These are phyloP conservation scores for Brienomyrus longianalis DNA, from an alignment of 2,113 vertebrate species.

Conservation along the genomic window DNA sequence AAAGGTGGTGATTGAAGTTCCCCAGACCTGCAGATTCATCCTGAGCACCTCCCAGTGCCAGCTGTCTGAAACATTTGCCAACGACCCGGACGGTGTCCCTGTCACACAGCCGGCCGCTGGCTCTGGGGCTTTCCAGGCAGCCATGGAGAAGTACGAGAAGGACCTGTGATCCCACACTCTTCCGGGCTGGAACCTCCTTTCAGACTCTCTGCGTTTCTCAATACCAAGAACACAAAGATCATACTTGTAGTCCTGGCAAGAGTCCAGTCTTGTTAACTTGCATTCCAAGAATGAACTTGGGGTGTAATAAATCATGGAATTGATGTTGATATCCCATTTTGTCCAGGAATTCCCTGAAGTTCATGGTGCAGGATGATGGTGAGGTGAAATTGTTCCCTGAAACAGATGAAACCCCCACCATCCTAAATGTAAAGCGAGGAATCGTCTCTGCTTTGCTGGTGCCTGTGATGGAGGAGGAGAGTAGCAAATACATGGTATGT, in stretches of 20 bases:
- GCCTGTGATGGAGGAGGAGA: conserved; percentile 62
- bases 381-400: conserved; percentile 67
- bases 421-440: conserved; percentile 87
- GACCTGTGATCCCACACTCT: background rate
- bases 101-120: conserved; percentile 59
- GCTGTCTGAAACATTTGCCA: conserved; percentile 63
- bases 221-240: too few relatives aligned
- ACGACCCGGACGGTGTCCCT: conserved; percentile 49
- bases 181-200: background rate
- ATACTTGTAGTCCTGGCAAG: too few relatives aligned
- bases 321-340: background rate
- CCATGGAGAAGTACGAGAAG: conserved; percentile 73
- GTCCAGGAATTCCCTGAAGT: conserved; percentile 67
- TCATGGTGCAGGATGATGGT: conserved; percentile 55
- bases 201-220: background rate
- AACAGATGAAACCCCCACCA: conserved; percentile 64
- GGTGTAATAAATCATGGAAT: too few relatives aligned
- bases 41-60: conserved; percentile 72
- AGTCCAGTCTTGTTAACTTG: too few relatives aligned
- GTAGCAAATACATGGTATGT: conserved; percentile 48
- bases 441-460: conserved; percentile 78
- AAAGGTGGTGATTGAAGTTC: conserved; percentile 84
- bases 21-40: conserved; percentile 73
- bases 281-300: too few relatives aligned
- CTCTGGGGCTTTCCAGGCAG: conserved; percentile 65